Percentiles rank a stretch among this genome's conserved stretches.
Evolutionary conservation across 2,888 invertebrate species (phyloP).

Genomic region (Lasioglossum figueresi): DNA sequence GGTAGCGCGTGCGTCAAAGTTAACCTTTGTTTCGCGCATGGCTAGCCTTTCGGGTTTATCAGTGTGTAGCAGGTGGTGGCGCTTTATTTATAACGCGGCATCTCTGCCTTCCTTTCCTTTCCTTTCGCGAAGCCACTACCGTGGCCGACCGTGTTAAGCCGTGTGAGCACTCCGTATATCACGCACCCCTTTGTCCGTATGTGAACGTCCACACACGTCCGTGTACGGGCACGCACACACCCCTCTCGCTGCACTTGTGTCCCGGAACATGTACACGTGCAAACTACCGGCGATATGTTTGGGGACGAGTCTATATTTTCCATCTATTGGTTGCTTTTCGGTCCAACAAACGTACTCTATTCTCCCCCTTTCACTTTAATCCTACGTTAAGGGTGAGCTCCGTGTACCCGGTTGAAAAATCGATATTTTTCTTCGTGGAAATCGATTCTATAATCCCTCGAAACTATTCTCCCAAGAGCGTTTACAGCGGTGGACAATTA

Average conservation of each 20-base stretch:
- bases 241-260: neutral
- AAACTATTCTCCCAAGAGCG: neutral
- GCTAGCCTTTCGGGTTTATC: conserved; percentile 78
- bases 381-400: neutral
- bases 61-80: conserved; percentile 77
- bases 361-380: neutral
- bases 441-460: neutral
- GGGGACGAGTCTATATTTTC: conserved; percentile 17
- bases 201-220: neutral
- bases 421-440: neutral
- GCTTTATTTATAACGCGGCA: conserved; percentile 80
- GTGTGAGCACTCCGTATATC: conserved; percentile 60
- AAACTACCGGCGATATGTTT: conserved; percentile 1
- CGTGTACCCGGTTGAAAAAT: neutral
- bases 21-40: conserved; percentile 80
- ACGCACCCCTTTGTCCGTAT: conserved; percentile 13
- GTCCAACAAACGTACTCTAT: neutral
- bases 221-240: neutral
- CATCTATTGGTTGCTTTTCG: conserved; percentile 5
- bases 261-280: conserved; percentile 10
- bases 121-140: conserved; percentile 58
- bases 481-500: neutral
- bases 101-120: conserved; percentile 60
- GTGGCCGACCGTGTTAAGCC: conserved; percentile 65
- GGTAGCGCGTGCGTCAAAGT: conserved; percentile 76